Base-by-base conservation (phyloP, 23 tunicate species). In the Ciona savignyi region DNA sequence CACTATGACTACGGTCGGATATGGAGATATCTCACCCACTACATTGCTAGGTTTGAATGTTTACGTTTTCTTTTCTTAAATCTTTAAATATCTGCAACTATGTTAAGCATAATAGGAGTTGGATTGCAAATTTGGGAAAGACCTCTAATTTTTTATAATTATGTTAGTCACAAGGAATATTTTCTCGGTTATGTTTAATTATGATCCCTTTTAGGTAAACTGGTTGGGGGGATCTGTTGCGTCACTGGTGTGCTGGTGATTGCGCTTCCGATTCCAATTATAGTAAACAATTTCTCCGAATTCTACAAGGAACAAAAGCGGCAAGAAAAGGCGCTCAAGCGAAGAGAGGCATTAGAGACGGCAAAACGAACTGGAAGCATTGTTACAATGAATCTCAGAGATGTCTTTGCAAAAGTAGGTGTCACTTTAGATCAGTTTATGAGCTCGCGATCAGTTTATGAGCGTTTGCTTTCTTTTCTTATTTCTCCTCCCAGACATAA, bases 1-100 rank as follows among this genome's bases (percentile, higher is more conserved):
- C 27, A 94, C 99, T 23, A 94, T 94, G 99, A 94, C 99, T 23
- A 94, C 99, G 1, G 99, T 94, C 22, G 99, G 99, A 20, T 94
- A 94, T 74, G 99, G 99, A 42, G 99, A 94, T 63, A 77, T 94
- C 30, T 70, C 80, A 27, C 99, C 99, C 4, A 87, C 67, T 70
- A 87, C 99, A 27, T 30, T 75, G 0, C 26, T 94, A 26, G 99
- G 99, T 83, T 63, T 9, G n/a, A 49, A 11, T 29, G 20, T 11
- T 49, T 49, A 49, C 61, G 20, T 20, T 29, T 30, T 32, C 21
- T 70, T 25, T 70, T 19, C n/a, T n/a, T n/a, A n/a, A n/a, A n/a
- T n/a, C n/a, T n/a, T n/a, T n/a, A n/a, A n/a, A n/a, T n/a, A n/a
- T n/a, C n/a, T n/a, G n/a, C n/a, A n/a, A n/a, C n/a, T n/a, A n/a